Base-by-base conservation (phyloP, 2,113 vertebrate species). In the Trinectes maculatus region DNA sequence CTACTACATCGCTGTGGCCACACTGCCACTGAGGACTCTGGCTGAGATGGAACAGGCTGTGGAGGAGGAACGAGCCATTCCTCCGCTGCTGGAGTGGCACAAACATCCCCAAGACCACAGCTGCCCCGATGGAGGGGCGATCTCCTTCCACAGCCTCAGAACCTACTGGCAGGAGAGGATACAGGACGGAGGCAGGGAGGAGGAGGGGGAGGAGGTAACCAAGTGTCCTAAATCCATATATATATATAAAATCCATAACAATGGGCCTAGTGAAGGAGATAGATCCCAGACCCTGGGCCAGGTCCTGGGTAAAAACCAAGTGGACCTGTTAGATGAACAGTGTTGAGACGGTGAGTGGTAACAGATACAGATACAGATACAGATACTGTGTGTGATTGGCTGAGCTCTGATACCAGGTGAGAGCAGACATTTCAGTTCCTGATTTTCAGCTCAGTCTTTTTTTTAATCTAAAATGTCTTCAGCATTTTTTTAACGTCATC, bases 121-220 rank as follows among this genome's bases (percentile, higher is more conserved):
- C 80, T 39, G 48, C 67, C 69, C 36, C 1, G 68, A 86, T 0
- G 73, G 84, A 1, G 81, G 83, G 1, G 59, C 39, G 2, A 60
- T 25, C 6, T 87, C 85, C 52, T 89, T 87, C 63, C 72, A 77
- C 29, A 91, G 91, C 68, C 85, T 92, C 8, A 49, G 91, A 0
- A 81, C 75, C 21, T 92, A 89, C 82, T 91, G 91, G 91, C 90
- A 90, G 75, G 87, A 90, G 64, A 76, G 79, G 13, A 77, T 91
- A 53, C 40, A 39, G 51, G 49, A 31, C 10, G 4, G 21, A 4
- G 49, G 21, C 1, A 12, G 8, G 21, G 19, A 43, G 18, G n/a
- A 43, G 1, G 42, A 29, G 48, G n/a, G n/a, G n/a, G 12, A 25
- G 1, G 22, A 61, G 56, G 72, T 76, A 79, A 61, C n/a, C 42